Conservation (phyloP, 2,888 invertebrate species). For the Empis stercorea region DNA sequence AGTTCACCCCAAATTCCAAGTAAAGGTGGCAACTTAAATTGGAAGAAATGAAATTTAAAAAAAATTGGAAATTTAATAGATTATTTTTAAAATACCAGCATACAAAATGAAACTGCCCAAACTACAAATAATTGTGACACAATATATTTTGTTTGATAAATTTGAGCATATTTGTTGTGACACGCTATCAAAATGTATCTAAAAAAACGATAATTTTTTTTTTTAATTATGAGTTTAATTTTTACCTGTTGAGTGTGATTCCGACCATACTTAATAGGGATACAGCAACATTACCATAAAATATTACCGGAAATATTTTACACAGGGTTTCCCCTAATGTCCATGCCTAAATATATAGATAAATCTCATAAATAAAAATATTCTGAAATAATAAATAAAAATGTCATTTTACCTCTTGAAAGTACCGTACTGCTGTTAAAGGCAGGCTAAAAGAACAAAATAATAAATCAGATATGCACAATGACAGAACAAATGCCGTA, state of each 20-base stretch:
- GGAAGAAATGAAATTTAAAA: slow-evolving; percentile 14
- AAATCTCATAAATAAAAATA: background rate
- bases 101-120: slow-evolving; percentile 64
- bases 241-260: slow-evolving; percentile 74
- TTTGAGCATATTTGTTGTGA: slow-evolving; percentile 61
- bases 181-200: slow-evolving; percentile 77
- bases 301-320: slow-evolving; percentile 74
- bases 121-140: slow-evolving; percentile 63
- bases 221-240: slow-evolving; percentile 5
- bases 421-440: slow-evolving; percentile 68
- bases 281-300: slow-evolving; percentile 82
- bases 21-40: slow-evolving; percentile 66
- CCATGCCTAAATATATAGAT: slow-evolving; percentile 45
- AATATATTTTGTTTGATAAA: slow-evolving; percentile 63
- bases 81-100: slow-evolving; percentile 42
- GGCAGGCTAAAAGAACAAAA: slow-evolving; percentile 78
- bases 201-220: slow-evolving; percentile 25
- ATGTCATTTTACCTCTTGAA: slow-evolving; percentile 45
- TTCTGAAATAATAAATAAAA: background rate
- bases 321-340: slow-evolving; percentile 63
- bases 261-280: slow-evolving; percentile 81
- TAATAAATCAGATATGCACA: slow-evolving; percentile 73
- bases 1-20: slow-evolving; percentile 74
- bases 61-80: background rate
- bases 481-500: slow-evolving; percentile 74